Evolutionary conservation across 2,888 invertebrate species (phyloP).

Genomic region (Miltochrista miniata): DNA sequence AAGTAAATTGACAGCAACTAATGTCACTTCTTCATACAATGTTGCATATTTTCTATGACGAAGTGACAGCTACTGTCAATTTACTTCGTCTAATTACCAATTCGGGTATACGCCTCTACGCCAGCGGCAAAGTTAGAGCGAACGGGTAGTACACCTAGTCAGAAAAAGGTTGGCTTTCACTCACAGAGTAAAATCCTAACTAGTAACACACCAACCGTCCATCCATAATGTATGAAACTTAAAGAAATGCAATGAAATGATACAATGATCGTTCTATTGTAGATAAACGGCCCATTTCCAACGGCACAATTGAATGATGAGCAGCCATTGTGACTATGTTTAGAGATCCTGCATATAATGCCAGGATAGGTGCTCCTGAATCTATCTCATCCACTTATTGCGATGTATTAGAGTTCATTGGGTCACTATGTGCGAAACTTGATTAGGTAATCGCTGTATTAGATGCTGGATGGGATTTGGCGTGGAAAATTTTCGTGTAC

Average conservation of each 20-base stretch:
- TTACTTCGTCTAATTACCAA: no score
- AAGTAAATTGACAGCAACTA: no score
- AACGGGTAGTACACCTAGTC: no score
- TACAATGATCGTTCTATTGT: constrained; percentile 64
- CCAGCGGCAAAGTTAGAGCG: no score
- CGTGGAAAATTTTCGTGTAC: constrained; percentile 46
- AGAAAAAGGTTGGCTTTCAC: no score
- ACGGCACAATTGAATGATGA: constrained; percentile 80
- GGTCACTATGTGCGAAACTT: constrained; percentile 65
- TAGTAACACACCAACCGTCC: constrained; percentile 23
- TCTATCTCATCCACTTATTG: constrained; percentile 66
- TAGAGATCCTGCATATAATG: constrained; percentile 80
- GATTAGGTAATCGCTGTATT: constrained; percentile 54
- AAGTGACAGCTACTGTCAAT: no score
- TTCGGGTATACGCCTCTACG: no score
- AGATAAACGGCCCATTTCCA: constrained; percentile 77
- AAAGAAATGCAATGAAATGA: constrained; percentile 78
- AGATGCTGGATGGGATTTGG: constrained; percentile 41
- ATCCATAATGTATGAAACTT: constrained; percentile 76
- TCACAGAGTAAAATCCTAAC: no score
- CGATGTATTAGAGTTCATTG: constrained; percentile 68
- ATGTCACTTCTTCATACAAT: no score
- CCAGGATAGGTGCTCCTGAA: constrained; percentile 65
- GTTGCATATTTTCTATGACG: no score
- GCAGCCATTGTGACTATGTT: constrained; percentile 80